Evolutionary conservation across 53 echinoderm and acorn worm species (phyloP), one percentile per base, ranked within the genome.

Genomic region (Echinometra lucunter): DNA sequence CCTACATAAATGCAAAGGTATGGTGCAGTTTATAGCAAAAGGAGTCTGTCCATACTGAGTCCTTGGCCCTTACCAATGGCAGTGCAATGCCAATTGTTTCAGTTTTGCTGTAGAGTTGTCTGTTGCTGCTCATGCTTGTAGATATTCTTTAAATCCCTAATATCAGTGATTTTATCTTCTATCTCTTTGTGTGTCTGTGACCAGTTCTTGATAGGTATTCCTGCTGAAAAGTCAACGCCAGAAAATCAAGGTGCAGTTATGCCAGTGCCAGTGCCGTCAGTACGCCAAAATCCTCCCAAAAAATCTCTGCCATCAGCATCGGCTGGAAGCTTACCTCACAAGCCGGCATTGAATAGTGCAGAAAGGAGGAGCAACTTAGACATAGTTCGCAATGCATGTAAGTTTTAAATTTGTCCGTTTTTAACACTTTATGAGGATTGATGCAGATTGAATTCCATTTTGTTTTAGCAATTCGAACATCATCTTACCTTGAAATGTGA

Each of bases 161-260:
- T 72, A 9, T 72, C 7, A 35, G 13, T 72, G 15, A 35, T 72
- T 2, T 72, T 16, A 8, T 72, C 12, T 44, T 3, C 10, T 6
- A 6, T n/a, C 6, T 88, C 55, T 53, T 55, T 49, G 21, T 88
- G 6, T 44, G n/a, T n/a, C n/a, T n/a, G 23, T 82, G 83, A 12
- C 27, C 53, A 88, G 88, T 88, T 88, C 53, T 49, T 88, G 88
- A 53, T 88, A 55, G 88, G 88, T 55, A 56, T 88, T 32, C 56
- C 88, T 53, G 53, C 49, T 88, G 88, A 28, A 28, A 8, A 88
- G 49, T n/a, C n/a, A n/a, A n/a, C n/a, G n/a, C 49, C 53, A 5
- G 78, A 18, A 40, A 42, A 78, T 19, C 2, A 8, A 78, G 42
- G 78, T 42, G 17, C n/a, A n/a, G n/a, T n/a, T n/a, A n/a, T n/a